A percentile compares a stretch with the other conserved stretches of the same genome.
Evolutionary conservation across 1,140 invertebrate genomes (phyloP).

Genomic region (Trichoplusia ni): DNA sequence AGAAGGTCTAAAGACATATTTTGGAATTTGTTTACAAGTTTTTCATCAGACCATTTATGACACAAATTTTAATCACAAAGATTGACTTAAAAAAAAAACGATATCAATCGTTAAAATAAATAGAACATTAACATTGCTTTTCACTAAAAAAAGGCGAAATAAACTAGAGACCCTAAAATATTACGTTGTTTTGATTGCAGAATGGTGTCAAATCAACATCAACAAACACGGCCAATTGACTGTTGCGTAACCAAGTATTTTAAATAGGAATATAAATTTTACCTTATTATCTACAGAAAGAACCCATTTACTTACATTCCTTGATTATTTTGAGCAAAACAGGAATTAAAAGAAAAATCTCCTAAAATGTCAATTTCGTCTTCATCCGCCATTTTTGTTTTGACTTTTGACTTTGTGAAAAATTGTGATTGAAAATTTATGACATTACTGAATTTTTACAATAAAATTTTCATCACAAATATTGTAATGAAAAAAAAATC

Average conservation of each 20-base stretch:
- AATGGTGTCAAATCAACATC: slow-evolving; percentile 25
- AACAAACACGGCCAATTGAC: slow-evolving; percentile 23
- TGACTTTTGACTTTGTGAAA: slow-evolving; percentile 4
- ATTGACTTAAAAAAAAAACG: background rate
- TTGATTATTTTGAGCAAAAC: slow-evolving; percentile 75
- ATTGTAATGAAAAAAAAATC: too few relatives aligned
- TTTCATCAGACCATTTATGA: background rate
- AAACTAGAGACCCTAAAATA: background rate
- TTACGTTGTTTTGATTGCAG: slow-evolving; percentile 21
- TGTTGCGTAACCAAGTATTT: slow-evolving; percentile 13
- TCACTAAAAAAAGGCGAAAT: background rate
- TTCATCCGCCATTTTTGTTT: slow-evolving; percentile 72
- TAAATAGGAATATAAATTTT: background rate
- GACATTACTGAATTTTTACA: too few relatives aligned
- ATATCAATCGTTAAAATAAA: background rate
- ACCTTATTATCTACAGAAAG: too few relatives aligned
- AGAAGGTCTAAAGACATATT: slow-evolving; percentile 57
- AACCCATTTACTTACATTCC: slow-evolving; percentile 75
- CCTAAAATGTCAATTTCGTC: slow-evolving; percentile 80
- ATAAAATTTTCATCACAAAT: too few relatives aligned
- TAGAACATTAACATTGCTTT: background rate
- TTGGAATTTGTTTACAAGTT: background rate
- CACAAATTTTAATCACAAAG: background rate
- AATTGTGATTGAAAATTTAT: background rate
- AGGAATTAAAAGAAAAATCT: slow-evolving; percentile 80